A percentile compares a stretch with the other conserved stretches of the same genome.
Evolutionary conservation across 2,797 vertebrate genomes (phyloP).

Genomic region (Parauchenoglanis punctatus): DNA sequence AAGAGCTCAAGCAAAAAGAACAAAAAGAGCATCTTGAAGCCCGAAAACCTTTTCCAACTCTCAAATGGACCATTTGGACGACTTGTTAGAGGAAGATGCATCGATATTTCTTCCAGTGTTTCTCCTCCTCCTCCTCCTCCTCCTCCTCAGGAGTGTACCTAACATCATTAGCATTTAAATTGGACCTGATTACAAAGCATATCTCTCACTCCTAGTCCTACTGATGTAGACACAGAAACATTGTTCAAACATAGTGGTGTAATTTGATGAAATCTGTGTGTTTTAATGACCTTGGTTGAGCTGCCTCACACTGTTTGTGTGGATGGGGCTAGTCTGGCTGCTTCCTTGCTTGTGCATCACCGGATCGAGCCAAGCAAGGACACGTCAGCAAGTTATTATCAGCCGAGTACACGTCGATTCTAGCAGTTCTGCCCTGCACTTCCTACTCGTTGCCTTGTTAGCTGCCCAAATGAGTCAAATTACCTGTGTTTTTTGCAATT

Average conservation of each 20-base stretch:
- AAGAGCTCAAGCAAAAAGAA: constrained; percentile 42
- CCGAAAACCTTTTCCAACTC: constrained; percentile 28
- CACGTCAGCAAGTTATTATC: constrained; percentile 51
- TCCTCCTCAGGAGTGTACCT: constrained; percentile 24
- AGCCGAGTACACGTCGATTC: constrained; percentile 10
- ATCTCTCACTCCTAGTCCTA: constrained; percentile 55
- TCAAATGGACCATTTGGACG: constrained; percentile 35
- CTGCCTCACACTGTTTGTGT: constrained; percentile 40
- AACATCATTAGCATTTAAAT: constrained; percentile 60
- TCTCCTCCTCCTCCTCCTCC: not conserved
- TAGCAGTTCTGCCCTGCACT: constrained; percentile 1
- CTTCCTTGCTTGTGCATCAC: constrained; percentile 16
- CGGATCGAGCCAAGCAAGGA: constrained; percentile 14
- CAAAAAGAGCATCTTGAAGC: constrained; percentile 12
- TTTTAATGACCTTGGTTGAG: constrained; percentile 49
- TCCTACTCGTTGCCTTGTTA: constrained; percentile 43
- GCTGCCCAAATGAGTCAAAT: constrained; percentile 53
- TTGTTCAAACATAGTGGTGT: constrained; percentile 53
- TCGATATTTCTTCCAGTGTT: constrained; percentile 28
- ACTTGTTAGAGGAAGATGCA: constrained; percentile 15
- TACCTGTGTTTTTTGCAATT: constrained; percentile 52
- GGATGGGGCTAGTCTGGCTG: constrained; percentile 14
- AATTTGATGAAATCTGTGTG: constrained; percentile 49
- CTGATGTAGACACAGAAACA: constrained; percentile 57
- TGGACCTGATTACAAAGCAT: constrained; percentile 56